Conservation (phyloP, 2,888 invertebrate genomes). For the Diaphora mendica region DNA sequence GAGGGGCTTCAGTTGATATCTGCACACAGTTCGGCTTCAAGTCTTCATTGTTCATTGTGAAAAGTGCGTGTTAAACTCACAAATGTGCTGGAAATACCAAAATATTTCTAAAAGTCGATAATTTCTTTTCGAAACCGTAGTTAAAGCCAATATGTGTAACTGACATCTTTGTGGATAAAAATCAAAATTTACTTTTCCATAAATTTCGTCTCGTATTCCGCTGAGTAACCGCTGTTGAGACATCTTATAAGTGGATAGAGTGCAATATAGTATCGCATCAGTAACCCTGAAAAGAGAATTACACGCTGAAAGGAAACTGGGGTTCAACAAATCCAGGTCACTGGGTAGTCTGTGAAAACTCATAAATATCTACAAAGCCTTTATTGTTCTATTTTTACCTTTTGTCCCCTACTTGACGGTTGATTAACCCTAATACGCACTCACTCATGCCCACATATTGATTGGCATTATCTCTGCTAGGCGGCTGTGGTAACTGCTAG, state of each 20-base stretch:
- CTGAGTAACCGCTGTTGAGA: conserved; percentile 3
- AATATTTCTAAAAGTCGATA: neutral
- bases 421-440: conserved; percentile 72
- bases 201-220: conserved; percentile 5
- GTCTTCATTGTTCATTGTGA: conserved; percentile 15
- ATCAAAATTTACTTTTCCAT: neutral
- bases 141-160: neutral
- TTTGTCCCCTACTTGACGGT: conserved; percentile 62
- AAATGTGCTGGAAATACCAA: conserved; percentile 1
- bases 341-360: conserved; percentile 47
- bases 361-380: conserved; percentile 55
- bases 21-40: conserved; percentile 21
- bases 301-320: conserved; percentile 35
- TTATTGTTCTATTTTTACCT: conserved; percentile 56
- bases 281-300: conserved; percentile 40
- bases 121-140: neutral
- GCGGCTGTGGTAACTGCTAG: conserved; percentile 66
- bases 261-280: conserved; percentile 13
- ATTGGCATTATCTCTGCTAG: conserved; percentile 74
- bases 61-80: conserved; percentile 13
- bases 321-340: conserved; percentile 54
- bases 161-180: neutral
- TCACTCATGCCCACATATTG: conserved; percentile 70
- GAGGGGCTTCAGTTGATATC: conserved; percentile 32
- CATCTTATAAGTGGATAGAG: conserved; percentile 12